Conservation (phyloP, 2,888 invertebrate genomes). For the Isoperla grammatica region DNA sequence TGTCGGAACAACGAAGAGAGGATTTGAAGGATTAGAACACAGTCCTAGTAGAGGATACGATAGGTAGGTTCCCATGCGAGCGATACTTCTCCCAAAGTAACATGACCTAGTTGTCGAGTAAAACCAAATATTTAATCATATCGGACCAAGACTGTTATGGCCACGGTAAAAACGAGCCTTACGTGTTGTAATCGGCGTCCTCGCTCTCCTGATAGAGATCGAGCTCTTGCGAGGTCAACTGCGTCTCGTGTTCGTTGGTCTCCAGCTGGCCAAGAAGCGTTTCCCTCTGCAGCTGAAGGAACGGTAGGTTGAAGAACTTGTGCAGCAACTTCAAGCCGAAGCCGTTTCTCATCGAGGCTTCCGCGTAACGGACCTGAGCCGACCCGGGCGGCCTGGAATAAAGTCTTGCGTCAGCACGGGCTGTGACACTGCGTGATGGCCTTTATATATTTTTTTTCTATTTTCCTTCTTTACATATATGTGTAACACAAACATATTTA, state of each 20-base stretch:
- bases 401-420: no score
- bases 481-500: no score
- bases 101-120: no score
- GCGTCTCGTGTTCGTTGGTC: slow-evolving; percentile 75
- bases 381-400: slow-evolving; percentile 43
- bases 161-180: no score
- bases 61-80: no score
- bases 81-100: no score
- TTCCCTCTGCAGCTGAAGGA: slow-evolving; percentile 81
- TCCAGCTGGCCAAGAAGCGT: slow-evolving; percentile 78
- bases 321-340: slow-evolving; percentile 89
- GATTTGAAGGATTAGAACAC: slow-evolving; percentile 6
- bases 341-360: slow-evolving; percentile 92
- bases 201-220: slow-evolving; percentile 67
- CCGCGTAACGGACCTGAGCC: slow-evolving; percentile 76
- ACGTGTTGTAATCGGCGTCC: slow-evolving; percentile 65
- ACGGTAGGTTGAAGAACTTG: slow-evolving; percentile 93
- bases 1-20: not conserved
- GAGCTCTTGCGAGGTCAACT: slow-evolving; percentile 66
- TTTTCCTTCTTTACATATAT: no score
- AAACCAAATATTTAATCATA: no score
- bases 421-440: no score
- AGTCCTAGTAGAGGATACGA: no score
- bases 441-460: no score
- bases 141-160: no score